Evolutionary conservation across 2,888 invertebrate species (phyloP).

Genomic region (Limnephilus lunatus): DNA sequence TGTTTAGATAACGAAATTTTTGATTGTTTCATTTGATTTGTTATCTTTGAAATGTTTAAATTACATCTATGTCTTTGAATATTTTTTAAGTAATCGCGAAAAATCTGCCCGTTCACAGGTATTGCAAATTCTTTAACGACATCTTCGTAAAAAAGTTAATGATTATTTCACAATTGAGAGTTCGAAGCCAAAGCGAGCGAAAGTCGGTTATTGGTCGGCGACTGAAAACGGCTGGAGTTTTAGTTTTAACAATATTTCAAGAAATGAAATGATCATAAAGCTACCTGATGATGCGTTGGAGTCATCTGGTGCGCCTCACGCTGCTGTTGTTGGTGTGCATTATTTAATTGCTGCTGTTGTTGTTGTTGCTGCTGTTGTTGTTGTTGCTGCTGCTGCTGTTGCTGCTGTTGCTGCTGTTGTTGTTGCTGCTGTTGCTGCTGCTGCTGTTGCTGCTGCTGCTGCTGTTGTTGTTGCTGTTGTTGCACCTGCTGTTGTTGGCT

Average conservation of each 20-base stretch:
- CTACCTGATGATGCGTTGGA: conserved; percentile 50
- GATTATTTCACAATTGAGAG: too few species aligned
- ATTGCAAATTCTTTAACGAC: too few species aligned
- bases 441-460: conserved; percentile 60
- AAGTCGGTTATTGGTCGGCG: too few species aligned
- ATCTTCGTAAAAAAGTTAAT: too few species aligned
- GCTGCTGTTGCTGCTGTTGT: conserved; percentile 65
- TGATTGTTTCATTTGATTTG: too few species aligned
- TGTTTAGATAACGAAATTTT: too few species aligned
- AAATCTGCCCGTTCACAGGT: too few species aligned
- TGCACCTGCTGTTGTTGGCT: conserved; percentile 55
- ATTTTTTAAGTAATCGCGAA: too few species aligned
- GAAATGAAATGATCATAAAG: not conserved
- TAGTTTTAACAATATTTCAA: not conserved
- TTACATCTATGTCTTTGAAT: too few species aligned
- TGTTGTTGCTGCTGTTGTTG: conserved; percentile 65
- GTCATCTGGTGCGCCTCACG: conserved; percentile 56
- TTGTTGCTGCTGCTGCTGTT: conserved; percentile 57
- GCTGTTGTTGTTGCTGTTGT: conserved; percentile 50
- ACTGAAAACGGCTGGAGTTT: too few species aligned
- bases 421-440: conserved; percentile 66
- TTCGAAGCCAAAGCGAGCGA: too few species aligned
- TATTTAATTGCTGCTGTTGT: conserved; percentile 61
- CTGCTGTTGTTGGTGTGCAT: conserved; percentile 63
- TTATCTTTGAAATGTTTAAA: too few species aligned